Conservation (phyloP, 2,113 vertebrate species). For the Prolemur simus region DNA sequence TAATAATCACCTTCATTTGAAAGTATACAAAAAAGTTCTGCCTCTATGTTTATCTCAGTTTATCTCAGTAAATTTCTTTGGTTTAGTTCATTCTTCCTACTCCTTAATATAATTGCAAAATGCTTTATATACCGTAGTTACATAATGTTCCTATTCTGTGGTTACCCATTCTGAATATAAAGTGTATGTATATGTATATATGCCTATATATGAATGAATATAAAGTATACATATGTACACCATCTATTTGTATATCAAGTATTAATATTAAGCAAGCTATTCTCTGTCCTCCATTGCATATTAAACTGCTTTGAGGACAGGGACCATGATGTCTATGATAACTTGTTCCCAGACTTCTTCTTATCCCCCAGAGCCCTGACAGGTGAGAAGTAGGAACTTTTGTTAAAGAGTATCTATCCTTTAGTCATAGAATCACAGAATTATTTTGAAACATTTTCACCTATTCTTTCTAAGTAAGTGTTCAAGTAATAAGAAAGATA, state of each 20-base stretch:
- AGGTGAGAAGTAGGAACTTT: not conserved
- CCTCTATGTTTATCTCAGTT: not conserved
- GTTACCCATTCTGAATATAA: not conserved
- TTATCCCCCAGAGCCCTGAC: not conserved
- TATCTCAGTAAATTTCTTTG: not conserved
- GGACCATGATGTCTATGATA: not conserved
- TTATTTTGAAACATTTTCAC: not conserved
- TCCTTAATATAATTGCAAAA: not conserved
- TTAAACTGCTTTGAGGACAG: not conserved
- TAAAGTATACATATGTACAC: not conserved
- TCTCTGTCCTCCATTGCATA: not conserved
- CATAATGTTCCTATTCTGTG: not conserved
- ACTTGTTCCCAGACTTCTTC: not conserved
- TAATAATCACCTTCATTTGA: not conserved
- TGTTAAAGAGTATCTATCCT: not conserved
- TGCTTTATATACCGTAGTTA: not conserved
- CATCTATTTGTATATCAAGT: not conserved
- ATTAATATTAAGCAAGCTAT: not conserved
- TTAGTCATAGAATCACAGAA: not conserved
- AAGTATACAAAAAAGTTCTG: not conserved
- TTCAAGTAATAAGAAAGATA: constrained; percentile 40
- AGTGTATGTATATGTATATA: not conserved
- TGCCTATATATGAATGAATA: not conserved
- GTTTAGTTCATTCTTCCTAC: not conserved
- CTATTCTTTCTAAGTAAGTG: not conserved